Percentiles rank a stretch among this genome's conserved stretches.
These are phyloP conservation scores for Calameuta pallipes DNA, from an alignment of 2,888 invertebrate genomes.

Conservation along the genomic window DNA sequence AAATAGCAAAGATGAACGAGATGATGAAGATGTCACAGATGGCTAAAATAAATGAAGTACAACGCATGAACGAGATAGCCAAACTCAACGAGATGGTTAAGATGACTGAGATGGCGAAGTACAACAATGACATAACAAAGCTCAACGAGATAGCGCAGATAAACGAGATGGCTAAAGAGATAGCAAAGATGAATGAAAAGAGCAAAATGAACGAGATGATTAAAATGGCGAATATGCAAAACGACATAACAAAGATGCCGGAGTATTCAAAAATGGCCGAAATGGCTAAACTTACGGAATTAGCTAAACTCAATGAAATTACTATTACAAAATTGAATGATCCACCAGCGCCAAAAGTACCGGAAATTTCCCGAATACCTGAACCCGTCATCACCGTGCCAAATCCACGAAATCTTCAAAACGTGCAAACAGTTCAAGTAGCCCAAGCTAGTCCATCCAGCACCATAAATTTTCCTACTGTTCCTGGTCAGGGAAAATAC, in stretches of 20 bases:
- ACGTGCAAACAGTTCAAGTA: conserved; percentile 58
- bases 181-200: conserved; percentile 63
- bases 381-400: conserved; percentile 65
- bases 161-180: conserved; percentile 64
- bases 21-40: conserved; percentile 60
- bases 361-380: conserved; percentile 59
- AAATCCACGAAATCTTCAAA: conserved; percentile 62
- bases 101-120: conserved; percentile 64
- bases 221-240: conserved; percentile 63
- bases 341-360: conserved; percentile 51
- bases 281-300: conserved; percentile 62
- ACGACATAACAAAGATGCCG: conserved; percentile 60
- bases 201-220: conserved; percentile 64
- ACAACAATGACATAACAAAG: conserved; percentile 58
- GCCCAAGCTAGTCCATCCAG: conserved; percentile 58
- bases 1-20: conserved; percentile 57
- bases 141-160: conserved; percentile 60
- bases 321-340: conserved; percentile 63
- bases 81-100: conserved; percentile 64
- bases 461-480: conserved; percentile 60
- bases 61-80: conserved; percentile 62
- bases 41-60: conserved; percentile 63
- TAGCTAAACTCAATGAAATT: conserved; percentile 64
- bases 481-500: conserved; percentile 64
- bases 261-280: conserved; percentile 64